phyloP scores from a whole-genome alignment of 2,888 invertebrate species.

The Diaphora mendica region DNA sequence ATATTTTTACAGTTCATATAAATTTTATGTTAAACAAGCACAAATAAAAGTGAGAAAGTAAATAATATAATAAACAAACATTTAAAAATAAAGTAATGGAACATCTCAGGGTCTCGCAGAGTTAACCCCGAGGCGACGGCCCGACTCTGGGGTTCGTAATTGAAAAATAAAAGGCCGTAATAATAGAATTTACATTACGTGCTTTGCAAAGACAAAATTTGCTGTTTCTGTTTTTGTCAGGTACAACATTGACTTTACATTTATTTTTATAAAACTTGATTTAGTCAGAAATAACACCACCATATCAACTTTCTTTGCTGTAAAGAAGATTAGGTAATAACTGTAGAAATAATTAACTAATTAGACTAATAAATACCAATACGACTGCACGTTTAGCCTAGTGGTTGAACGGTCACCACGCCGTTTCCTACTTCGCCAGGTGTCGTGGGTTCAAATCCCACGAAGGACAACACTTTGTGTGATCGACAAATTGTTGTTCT shows the following conservation, averaged over 20 bases:
- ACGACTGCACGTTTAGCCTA: too few species aligned
- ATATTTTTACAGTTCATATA: neutral
- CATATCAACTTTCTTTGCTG: neutral
- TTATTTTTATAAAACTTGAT: conserved; percentile 11
- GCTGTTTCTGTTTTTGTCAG: conserved; percentile 81
- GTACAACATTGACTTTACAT: conserved; percentile 72
- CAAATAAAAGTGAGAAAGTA: neutral
- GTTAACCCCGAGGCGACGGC: conserved; percentile 79
- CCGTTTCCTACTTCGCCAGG: too few species aligned
- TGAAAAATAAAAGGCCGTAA: conserved; percentile 86
- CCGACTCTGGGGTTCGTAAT: conserved; percentile 79
- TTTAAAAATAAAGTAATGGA: conserved; percentile 56
- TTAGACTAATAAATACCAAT: neutral
- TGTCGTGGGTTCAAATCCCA: too few species aligned
- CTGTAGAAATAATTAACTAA: too few species aligned
- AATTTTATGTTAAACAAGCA: neutral
- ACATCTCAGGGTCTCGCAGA: conserved; percentile 68
- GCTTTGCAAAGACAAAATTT: conserved; percentile 83
- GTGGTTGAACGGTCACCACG: too few species aligned
- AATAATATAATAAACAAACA: conserved; percentile 49
- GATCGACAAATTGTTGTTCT: too few species aligned
- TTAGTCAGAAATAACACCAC: neutral
- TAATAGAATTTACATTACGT: conserved; percentile 86
- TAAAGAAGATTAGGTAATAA: neutral
- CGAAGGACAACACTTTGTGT: too few species aligned